Evolutionary conservation across 2,113 vertebrate species (phyloP), one percentile per base, ranked within the genome.

Genomic region (Lates calcarifer): DNA sequence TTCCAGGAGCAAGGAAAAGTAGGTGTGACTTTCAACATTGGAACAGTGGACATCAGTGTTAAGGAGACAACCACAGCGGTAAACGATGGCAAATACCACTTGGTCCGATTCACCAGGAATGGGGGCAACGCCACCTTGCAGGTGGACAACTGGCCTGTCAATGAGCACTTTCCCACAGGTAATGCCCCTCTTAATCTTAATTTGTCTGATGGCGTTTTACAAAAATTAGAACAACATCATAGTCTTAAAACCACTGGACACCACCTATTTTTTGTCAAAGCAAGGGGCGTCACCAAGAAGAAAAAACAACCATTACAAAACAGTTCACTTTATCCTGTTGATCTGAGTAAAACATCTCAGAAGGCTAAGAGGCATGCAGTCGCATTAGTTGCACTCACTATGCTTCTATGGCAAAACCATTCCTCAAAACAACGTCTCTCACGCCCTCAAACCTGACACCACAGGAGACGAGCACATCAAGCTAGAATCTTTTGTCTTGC

Each of bases 111-210:
- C 87, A 99, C 97, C 83, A 95, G 98, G 88, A 99, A 99, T 0
- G 98, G 98, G 0, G 98, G 98, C 72, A 99, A 99, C 1, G 98
- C 98, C 41, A 99, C 98, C 0, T 94, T 99, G 41, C 98, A 99
- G 93, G 97, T 99, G 86, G 98, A 99, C 92, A 98, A 97, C 94
- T 98, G 97, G 97, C 96, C 98, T 0, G 92, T 98, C 90, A 99
- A 99, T 37, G 98, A 99, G 10, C 97, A 99, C 84, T 99, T 98
- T 57, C 98, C 98, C 37, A 95, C 97, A 98, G 98, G 98, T 99
- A 96, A 57, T 3, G 0, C n/a, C 67, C 1, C 14, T 29, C 0
- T 65, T 53, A 45, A 11, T 56, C 10, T 5, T n/a, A n/a, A n/a
- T 70, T n/a, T 69, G 0, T 69, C 18, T 62, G 15, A 26, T 24